Evolutionary conservation across 2,797 vertebrate genomes (phyloP).

Genomic region (Morus bassanus): DNA sequence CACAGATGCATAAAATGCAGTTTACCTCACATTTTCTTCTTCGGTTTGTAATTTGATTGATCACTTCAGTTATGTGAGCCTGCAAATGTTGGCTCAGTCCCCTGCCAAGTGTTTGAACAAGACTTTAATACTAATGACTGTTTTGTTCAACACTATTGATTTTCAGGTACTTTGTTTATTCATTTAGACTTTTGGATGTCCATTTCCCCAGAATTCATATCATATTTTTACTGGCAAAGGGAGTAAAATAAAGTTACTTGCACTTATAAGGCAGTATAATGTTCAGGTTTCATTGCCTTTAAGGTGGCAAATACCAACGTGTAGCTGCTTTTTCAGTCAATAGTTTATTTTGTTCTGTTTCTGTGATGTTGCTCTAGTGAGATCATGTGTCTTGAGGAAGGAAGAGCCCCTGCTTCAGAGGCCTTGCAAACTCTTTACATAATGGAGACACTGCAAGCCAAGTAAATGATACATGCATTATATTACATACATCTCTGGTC

Average conservation of each 20-base stretch:
- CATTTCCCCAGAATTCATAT: constrained; percentile 18
- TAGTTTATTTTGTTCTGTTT: neutral
- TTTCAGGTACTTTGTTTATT: constrained; percentile 44
- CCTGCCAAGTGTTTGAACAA: constrained; percentile 38
- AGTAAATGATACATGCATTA: accelerated
- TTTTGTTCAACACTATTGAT: constrained; percentile 45
- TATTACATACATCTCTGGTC: neutral
- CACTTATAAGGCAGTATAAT: neutral
- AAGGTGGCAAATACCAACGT: neutral
- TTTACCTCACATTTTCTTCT: constrained; percentile 37
- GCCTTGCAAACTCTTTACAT: neutral
- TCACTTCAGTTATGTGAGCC: constrained; percentile 29
- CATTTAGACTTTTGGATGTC: constrained; percentile 11
- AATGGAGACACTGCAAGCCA: neutral
- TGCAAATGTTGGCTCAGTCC: constrained; percentile 24
- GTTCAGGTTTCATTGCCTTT: neutral
- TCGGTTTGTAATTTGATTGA: constrained; percentile 59
- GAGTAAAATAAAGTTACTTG: neutral
- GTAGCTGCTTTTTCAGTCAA: neutral
- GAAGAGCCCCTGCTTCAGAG: neutral
- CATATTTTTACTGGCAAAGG: neutral
- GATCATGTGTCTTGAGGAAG: neutral
- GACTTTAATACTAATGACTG: constrained; percentile 52
- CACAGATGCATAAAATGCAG: constrained; percentile 31
- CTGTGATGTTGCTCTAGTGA: neutral